A percentile compares a stretch with the other conserved stretches of the same genome.
Conservation (phyloP, 2,888 invertebrate genomes). For the Dolomedes plantarius region DNA sequence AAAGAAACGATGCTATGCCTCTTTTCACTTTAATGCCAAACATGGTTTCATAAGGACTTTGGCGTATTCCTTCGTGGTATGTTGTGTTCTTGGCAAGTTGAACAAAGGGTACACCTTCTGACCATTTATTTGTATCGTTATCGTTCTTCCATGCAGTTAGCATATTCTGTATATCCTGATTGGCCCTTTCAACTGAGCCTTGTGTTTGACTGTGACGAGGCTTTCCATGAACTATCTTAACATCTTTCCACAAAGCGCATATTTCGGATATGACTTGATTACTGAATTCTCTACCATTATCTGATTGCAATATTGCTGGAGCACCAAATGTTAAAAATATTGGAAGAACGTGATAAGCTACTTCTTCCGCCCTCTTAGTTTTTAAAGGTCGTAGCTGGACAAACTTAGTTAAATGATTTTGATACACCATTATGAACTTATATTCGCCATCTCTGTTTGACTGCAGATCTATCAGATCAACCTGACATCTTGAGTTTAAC, state of each 20-base stretch:
- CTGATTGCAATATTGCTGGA: background rate
- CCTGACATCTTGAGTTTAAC: background rate
- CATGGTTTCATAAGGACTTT: no score
- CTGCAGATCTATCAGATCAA: background rate
- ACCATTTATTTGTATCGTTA: background rate
- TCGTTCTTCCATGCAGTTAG: background rate
- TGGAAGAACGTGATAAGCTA: background rate
- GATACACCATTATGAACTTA: background rate
- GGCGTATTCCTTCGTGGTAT: slow-evolving; percentile 1
- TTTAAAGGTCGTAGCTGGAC: no score
- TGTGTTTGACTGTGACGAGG: background rate
- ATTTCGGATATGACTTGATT: background rate
- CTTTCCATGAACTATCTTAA: background rate
- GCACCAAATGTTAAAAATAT: background rate
- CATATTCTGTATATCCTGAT: background rate
- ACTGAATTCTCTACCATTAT: background rate
- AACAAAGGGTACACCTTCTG: background rate
- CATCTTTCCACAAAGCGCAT: background rate
- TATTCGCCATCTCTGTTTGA: background rate
- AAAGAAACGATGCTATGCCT: no score
- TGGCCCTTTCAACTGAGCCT: no score
- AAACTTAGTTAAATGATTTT: no score
- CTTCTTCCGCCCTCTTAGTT: no score
- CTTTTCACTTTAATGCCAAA: no score
- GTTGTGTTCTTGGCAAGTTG: background rate